Evolutionary conservation across 2,888 invertebrate genomes (phyloP).

Genomic region (Andrena bucephala): DNA sequence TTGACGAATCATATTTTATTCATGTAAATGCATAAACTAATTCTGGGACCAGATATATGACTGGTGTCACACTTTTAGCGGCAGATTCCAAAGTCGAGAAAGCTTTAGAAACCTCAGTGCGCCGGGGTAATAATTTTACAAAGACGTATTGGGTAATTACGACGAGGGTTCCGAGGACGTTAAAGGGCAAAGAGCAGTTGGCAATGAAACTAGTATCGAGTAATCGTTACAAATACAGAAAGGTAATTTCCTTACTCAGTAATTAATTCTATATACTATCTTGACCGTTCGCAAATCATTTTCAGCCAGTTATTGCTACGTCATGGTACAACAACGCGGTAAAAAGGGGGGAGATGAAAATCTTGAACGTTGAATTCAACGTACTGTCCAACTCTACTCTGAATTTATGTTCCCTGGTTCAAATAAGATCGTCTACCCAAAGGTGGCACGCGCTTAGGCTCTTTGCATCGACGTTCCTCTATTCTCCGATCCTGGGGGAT

Average conservation of each 20-base stretch:
- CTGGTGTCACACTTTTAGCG: constrained; percentile 71
- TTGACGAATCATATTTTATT: neutral
- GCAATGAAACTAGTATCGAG: constrained; percentile 54
- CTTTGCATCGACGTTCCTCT: constrained; percentile 80
- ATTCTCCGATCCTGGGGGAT: constrained; percentile 84
- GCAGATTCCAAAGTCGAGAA: constrained; percentile 35
- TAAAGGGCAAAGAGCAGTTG: constrained; percentile 61
- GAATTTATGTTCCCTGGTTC: constrained; percentile 78
- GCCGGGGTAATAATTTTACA: constrained; percentile 21
- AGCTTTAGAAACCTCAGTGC: constrained; percentile 50
- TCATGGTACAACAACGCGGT: constrained; percentile 65
- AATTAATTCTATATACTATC: neutral
- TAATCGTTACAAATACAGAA: neutral
- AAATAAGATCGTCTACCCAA: constrained; percentile 77
- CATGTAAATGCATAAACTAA: neutral
- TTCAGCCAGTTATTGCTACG: constrained; percentile 71
- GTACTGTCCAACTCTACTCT: constrained; percentile 72
- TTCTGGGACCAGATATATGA: constrained; percentile 67
- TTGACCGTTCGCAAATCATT: constrained; percentile 21
- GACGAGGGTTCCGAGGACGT: constrained; percentile 54
- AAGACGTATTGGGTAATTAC: constrained; percentile 73
- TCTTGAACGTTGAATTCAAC: constrained; percentile 72
- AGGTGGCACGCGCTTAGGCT: constrained; percentile 82
- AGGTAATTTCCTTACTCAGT: constrained; percentile 25
- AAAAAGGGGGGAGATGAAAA: constrained; percentile 65